A percentile compares a stretch with the other conserved stretches of the same genome.
phyloP scores from a whole-genome alignment of 2,113 vertebrate genomes.

The Dendropsophus ebraccatus region DNA sequence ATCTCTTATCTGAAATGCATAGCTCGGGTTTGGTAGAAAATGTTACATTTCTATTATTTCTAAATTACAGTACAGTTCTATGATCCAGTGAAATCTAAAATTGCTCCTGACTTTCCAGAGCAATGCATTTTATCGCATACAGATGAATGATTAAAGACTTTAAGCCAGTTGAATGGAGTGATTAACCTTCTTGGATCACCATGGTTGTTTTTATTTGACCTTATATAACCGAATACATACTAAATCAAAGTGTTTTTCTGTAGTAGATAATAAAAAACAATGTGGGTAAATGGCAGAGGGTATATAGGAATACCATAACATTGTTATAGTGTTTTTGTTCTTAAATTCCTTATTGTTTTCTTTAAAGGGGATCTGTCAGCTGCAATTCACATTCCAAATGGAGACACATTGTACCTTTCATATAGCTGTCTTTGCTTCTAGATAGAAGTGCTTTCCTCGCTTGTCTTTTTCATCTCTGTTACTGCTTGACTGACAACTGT shows the following conservation, averaged over 20 bases:
- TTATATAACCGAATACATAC: constrained; percentile 5
- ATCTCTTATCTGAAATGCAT: background rate
- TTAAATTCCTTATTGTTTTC: no score
- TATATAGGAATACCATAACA: no score
- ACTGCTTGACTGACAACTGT: no score
- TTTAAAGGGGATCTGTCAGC: no score
- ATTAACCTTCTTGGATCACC: constrained; percentile 13
- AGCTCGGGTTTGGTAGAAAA: background rate
- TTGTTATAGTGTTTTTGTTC: no score
- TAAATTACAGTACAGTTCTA: background rate
- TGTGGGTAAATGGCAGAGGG: no score
- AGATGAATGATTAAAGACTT: constrained; percentile 50
- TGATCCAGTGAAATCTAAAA: constrained; percentile 28
- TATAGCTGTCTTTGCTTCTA: no score
- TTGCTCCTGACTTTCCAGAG: constrained; percentile 33
- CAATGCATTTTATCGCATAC: constrained; percentile 27
- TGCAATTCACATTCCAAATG: no score
- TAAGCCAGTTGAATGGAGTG: constrained; percentile 38
- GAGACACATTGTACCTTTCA: no score
- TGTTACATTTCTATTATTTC: background rate
- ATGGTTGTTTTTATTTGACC: constrained; percentile 22
- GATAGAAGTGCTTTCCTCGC: no score
- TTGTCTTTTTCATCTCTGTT: no score
- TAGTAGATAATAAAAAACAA: background rate
- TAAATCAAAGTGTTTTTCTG: background rate